Evolutionary conservation across 2,888 invertebrate species (phyloP), one percentile per base, ranked within the genome.

Genomic region (Tetheella fluctuosa): DNA sequence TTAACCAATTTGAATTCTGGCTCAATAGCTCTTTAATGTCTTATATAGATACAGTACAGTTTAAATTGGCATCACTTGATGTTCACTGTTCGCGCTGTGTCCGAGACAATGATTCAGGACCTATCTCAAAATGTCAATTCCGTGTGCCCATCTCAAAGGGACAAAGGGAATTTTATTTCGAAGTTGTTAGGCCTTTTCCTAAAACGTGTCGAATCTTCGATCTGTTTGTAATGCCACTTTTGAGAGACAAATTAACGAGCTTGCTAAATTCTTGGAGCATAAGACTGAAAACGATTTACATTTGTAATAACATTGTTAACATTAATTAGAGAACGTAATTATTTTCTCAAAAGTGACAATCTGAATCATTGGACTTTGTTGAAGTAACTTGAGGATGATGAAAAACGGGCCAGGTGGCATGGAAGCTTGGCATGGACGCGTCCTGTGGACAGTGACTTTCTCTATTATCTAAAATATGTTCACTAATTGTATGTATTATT

Each of bases 81-180:
- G 48, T 20, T 48, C 20, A 42, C 48, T 20, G 48, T 48, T 48
- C 17, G 10, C 48, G 48, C 48, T 48, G 20, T 48, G 48, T 48
- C 48, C 48, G 20, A 42, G 20, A 10, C 17, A 20, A 5, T 20
- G 48, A 48, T 48, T 48, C 64, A 67, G 62, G 61, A 71, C 69
- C 67, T 64, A 64, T 62, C 64, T 67, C 73, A 59, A 58, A 59
- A 57, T 52, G 60, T 66, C 71, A 71, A 73, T 73, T 71, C 63
- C 58, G 17, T 42, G 37, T 17, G 34, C 55, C 58, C 6, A 56
- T 55, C 30, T 57, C 55, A 65, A 67, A 69, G 52, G 59, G 60
- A 58, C 60, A 72, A 63, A 64, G 58, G 71, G 61, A 54, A 17
- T 63, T 65, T 62, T 52, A 58, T 58, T 64, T 39, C 58, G 62